phyloP scores from a whole-genome alignment of 2,113 vertebrate species.

The Lutjanus erythropterus region DNA sequence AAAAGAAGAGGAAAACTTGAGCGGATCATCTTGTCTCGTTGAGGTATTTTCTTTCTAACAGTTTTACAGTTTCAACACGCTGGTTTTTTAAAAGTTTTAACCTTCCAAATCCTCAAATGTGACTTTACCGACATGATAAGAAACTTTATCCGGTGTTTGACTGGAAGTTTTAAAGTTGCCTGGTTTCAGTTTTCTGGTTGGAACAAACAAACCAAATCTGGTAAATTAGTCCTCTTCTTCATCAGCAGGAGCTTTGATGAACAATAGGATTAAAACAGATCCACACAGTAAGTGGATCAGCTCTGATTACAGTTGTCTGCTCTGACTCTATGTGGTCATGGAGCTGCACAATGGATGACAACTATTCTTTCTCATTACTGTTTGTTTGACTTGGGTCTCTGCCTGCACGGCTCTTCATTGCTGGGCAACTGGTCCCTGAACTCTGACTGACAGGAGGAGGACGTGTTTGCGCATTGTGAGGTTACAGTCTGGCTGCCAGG shows the following conservation, averaged over 20 bases:
- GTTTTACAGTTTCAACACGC: conserved; percentile 13
- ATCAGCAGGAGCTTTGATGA: conserved; percentile 45
- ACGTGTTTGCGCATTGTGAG: background rate
- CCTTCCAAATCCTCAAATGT: too few species aligned
- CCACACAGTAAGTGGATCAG: conserved; percentile 34
- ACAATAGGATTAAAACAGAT: conserved; percentile 75
- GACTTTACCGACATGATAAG: background rate
- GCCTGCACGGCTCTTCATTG: background rate
- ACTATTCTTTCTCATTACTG: background rate
- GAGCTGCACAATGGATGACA: background rate
- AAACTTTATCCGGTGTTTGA: background rate
- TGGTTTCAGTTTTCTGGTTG: background rate
- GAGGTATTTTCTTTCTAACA: conserved; percentile 42
- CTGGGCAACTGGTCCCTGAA: too few species aligned
- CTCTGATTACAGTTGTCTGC: conserved; percentile 31
- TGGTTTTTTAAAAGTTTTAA: background rate
- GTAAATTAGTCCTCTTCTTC: background rate
- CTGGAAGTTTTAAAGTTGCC: background rate
- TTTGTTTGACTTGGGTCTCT: background rate
- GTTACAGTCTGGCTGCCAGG: too few species aligned
- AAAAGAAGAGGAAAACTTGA: background rate
- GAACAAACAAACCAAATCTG: background rate
- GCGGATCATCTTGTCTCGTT: conserved; percentile 18
- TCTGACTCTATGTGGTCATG: conserved; percentile 9
- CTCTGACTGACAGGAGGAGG: background rate